phyloP scores from a whole-genome alignment of 2,113 vertebrate genomes.

The Daboia siamensis region DNA sequence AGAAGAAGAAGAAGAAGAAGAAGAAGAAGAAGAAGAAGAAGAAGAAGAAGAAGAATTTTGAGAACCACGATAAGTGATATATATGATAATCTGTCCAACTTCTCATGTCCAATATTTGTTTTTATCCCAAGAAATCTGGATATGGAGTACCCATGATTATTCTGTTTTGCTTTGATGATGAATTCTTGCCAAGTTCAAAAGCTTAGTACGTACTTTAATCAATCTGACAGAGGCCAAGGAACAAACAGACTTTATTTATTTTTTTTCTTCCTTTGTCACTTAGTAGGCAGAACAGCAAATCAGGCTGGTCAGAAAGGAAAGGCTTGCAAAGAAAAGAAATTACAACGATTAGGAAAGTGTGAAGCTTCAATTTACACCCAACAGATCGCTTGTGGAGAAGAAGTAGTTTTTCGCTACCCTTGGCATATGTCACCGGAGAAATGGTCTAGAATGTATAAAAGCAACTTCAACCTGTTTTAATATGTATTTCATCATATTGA shows the following conservation, averaged over 20 bases:
- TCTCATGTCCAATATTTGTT: neutral
- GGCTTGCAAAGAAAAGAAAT: neutral
- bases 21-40: neutral
- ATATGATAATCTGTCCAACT: neutral
- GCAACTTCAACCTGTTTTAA: neutral
- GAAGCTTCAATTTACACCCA: conserved; percentile 20
- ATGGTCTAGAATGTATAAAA: neutral
- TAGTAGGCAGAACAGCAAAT: neutral
- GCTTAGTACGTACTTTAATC: conserved; percentile 14
- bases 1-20: too few species aligned
- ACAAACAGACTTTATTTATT: neutral
- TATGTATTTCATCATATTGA: neutral
- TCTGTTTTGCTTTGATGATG: conserved; percentile 3
- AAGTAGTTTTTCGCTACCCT: neutral
- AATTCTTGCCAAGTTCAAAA: conserved; percentile 7
- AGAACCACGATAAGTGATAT: neutral
- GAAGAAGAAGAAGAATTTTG: neutral
- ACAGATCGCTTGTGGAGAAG: neutral
- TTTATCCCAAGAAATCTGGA: neutral
- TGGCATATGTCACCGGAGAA: neutral
- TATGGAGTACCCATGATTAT: neutral
- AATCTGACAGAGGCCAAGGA: neutral
- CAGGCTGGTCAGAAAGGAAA: conserved; percentile 10
- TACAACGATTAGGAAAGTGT: conserved; percentile 12
- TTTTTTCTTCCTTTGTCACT: neutral